These are phyloP conservation scores for Eugnorisma glareosa DNA, from an alignment of 2,888 invertebrate species.

Conservation along the genomic window DNA sequence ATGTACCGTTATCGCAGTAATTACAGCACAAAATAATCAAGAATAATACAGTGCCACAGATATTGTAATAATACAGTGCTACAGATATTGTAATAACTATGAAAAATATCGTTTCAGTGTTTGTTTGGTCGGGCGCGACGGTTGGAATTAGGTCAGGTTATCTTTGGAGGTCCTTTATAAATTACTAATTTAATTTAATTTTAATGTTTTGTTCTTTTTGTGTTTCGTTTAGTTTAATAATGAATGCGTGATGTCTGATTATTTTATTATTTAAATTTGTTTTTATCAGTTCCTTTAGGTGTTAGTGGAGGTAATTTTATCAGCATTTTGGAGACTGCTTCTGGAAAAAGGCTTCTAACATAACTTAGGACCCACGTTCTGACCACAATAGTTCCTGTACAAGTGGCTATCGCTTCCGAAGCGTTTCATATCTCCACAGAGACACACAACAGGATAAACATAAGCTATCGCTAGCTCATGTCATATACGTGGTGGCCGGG, in stretches of 20 bases:
- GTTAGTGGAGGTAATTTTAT: not conserved
- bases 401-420: not conserved
- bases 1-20: constrained; percentile 36
- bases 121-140: constrained; percentile 30
- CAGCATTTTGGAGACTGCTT: not conserved
- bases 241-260: not conserved
- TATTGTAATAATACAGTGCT: constrained; percentile 31
- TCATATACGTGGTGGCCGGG: no score
- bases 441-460: not conserved
- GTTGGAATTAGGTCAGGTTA: constrained; percentile 35
- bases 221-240: not conserved
- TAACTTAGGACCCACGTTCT: not conserved
- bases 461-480: not conserved
- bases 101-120: constrained; percentile 16
- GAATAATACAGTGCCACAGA: no score
- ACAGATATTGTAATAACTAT: constrained; percentile 18
- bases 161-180: not conserved
- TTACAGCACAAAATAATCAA: constrained; percentile 31
- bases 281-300: not conserved
- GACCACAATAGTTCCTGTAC: not conserved
- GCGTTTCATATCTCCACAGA: not conserved
- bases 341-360: not conserved
- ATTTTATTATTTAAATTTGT: not conserved
- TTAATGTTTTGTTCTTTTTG: not conserved
- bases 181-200: not conserved